Conservation (phyloP, 2,888 invertebrate species). For the Brachycybe producta region DNA sequence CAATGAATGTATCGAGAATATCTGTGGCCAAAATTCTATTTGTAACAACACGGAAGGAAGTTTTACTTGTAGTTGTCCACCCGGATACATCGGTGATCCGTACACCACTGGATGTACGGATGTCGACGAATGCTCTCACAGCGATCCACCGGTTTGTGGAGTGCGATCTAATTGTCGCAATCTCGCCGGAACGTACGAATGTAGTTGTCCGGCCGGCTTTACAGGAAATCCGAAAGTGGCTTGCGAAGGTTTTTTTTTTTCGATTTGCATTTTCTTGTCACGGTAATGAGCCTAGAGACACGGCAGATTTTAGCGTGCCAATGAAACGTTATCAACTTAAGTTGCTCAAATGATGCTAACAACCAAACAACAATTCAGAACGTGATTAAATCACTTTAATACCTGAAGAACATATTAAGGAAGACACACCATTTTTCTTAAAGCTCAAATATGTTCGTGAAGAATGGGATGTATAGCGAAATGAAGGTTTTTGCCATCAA, state of each 20-base stretch:
- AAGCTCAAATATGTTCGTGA: too few relatives aligned
- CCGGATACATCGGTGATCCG: constrained; percentile 69
- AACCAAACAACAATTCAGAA: too few relatives aligned
- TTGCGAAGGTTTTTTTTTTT: constrained; percentile 63
- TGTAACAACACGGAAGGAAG: constrained; percentile 67
- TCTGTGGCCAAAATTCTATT: constrained; percentile 64
- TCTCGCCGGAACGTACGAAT: constrained; percentile 63
- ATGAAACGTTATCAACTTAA: too few relatives aligned
- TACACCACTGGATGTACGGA: constrained; percentile 55
- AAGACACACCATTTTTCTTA: constrained; percentile 5
- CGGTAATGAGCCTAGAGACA: too few relatives aligned
- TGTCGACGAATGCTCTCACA: constrained; percentile 64
- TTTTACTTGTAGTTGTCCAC: constrained; percentile 67
- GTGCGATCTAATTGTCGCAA: constrained; percentile 68
- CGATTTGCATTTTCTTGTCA: too few relatives aligned
- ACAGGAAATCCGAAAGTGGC: constrained; percentile 57
- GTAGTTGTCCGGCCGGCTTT: constrained; percentile 61
- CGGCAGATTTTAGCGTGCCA: constrained; percentile 7
- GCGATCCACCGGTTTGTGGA: constrained; percentile 52
- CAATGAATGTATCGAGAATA: constrained; percentile 38
- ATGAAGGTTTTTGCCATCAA: too few relatives aligned
- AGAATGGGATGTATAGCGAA: too few relatives aligned
- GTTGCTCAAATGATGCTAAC: too few relatives aligned
- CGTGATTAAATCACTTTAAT: too few relatives aligned
- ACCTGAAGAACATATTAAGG: too few relatives aligned